Evolutionary conservation across 37 sponge, comb jelly and placozoan species (phyloP).

Genomic region (Cladorhizidae sp.): DNA sequence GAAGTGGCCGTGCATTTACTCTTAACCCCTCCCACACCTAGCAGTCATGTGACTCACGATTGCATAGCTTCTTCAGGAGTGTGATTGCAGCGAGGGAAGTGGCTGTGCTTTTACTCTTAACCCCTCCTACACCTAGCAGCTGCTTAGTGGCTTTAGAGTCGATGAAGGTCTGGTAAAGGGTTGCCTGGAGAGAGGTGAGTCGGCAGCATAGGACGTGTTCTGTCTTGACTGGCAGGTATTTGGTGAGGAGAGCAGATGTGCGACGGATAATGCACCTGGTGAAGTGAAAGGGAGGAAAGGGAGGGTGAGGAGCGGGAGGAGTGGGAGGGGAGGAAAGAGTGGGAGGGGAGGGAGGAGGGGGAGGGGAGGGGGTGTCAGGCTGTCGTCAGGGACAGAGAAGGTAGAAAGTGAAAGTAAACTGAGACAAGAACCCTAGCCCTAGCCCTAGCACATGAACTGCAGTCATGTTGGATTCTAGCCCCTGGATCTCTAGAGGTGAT

Average conservation of each 20-base stretch:
- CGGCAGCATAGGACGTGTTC: conserved; percentile 93
- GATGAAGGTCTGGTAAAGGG: conserved; percentile 78
- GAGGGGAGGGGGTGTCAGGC: too few species aligned
- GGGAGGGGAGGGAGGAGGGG: neutral
- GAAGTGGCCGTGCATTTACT: conserved; percentile 45
- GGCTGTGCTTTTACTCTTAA: neutral
- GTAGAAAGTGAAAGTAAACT: too few species aligned
- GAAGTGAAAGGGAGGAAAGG: conserved; percentile 2
- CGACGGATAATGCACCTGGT: conserved; percentile 92
- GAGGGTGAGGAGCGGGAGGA: neutral
- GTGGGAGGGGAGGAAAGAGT: neutral
- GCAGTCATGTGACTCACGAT: conserved; percentile 63
- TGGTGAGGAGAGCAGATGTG: conserved; percentile 89
- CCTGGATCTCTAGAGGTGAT: too few species aligned
- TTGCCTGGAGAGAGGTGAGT: conserved; percentile 76
- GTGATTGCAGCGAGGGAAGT: conserved; percentile 92
- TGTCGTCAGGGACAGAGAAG: too few species aligned
- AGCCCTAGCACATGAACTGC: too few species aligned
- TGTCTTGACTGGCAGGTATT: conserved; percentile 94
- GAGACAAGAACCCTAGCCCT: too few species aligned
- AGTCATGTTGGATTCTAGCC: too few species aligned
- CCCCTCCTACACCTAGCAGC: neutral
- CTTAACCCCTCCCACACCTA: neutral
- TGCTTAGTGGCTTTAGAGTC: conserved; percentile 46
- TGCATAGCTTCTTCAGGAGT: conserved; percentile 94